Conservation (phyloP, 2,113 vertebrate species). For the Vanacampus margaritifer region DNA sequence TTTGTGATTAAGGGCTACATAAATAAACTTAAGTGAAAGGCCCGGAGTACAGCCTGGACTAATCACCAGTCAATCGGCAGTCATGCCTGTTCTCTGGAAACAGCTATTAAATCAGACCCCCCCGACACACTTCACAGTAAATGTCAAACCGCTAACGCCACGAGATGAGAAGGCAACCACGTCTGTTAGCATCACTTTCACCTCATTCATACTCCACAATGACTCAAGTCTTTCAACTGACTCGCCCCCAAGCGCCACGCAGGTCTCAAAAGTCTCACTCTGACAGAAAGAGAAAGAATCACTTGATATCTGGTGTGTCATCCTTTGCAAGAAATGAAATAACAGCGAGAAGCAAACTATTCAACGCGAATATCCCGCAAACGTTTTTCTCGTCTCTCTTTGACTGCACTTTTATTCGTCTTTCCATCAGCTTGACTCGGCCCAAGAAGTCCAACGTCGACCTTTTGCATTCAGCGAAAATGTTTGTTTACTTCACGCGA, state of each 20-base stretch:
- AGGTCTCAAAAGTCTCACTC: neutral
- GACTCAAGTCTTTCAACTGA: slow-evolving; percentile 21
- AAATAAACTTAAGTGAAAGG: too few relatives aligned
- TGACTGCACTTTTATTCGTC: slow-evolving; percentile 21
- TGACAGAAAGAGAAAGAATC: neutral
- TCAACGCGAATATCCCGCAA: slow-evolving; percentile 4
- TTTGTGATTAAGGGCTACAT: too few relatives aligned
- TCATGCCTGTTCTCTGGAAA: neutral
- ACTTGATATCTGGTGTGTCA: slow-evolving; percentile 8
- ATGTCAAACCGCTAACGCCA: slow-evolving; percentile 10
- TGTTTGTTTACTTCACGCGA: neutral
- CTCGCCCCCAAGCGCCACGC: slow-evolving; percentile 13
- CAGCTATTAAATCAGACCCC: neutral
- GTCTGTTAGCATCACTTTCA: slow-evolving; percentile 31
- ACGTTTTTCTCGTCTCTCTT: neutral
- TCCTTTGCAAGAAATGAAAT: slow-evolving; percentile 13
- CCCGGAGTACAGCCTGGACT: neutral
- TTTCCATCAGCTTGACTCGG: slow-evolving; percentile 23
- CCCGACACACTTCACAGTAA: slow-evolving; percentile 1
- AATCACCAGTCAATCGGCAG: neutral
- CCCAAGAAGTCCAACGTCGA: slow-evolving; percentile 18
- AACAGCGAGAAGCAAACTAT: slow-evolving; percentile 7
- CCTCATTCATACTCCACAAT: slow-evolving; percentile 16
- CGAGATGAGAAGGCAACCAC: slow-evolving; percentile 26
- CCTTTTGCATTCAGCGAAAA: slow-evolving; percentile 8